Base-by-base conservation (phyloP, 2,888 invertebrate species). In the Pterobdella sp. region DNA sequence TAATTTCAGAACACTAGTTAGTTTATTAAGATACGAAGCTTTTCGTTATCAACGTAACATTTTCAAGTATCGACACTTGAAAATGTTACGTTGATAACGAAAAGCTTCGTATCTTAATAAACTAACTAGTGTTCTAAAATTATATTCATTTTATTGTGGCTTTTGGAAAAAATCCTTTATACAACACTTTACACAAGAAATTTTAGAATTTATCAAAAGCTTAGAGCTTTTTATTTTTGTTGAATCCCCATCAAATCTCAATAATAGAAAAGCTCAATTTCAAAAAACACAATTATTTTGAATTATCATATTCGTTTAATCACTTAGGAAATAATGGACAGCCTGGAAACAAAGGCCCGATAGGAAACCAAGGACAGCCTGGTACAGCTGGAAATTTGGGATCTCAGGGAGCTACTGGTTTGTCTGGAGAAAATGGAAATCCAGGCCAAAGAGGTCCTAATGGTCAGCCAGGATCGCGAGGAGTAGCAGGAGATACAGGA, bases 401-500 rank as follows among this genome's bases (percentile, higher is more conserved):
- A 52, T 36, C 32, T 34, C 37, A 68, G 3, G 75, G 75, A 18
- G 64, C 37, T 1, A 49, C 42, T 34, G 75, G 75, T 18, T 7
- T 31, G 7, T 49, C 68, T n/a, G 74, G 73, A 63, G 31, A 37
- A 4, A 34, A 52, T 36, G 73, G 73, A 36, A 52, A 71, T 32
- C 29, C 34, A 7, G 74, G 74, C 35, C 36, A 36, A 37, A 18
- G 26, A 42, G 74, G 75, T 14, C 14, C 7, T 7, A n/a, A 69
- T 26, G 73, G 73, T 32, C 71, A 63, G 56, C 29, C 34, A 18
- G 74, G 74, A 34, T 14, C 26, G 22, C 31, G 35, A 37, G 74
- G 75, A 49, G 37, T 29, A 29, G 36, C 35, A 64, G 75, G 75
- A 22, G 68, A 72, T 10, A 49, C 68, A 22, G 75, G 75, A 66